Base-by-base conservation (phyloP, 1,140 invertebrate species). In the Pectinophora gossypiella region DNA sequence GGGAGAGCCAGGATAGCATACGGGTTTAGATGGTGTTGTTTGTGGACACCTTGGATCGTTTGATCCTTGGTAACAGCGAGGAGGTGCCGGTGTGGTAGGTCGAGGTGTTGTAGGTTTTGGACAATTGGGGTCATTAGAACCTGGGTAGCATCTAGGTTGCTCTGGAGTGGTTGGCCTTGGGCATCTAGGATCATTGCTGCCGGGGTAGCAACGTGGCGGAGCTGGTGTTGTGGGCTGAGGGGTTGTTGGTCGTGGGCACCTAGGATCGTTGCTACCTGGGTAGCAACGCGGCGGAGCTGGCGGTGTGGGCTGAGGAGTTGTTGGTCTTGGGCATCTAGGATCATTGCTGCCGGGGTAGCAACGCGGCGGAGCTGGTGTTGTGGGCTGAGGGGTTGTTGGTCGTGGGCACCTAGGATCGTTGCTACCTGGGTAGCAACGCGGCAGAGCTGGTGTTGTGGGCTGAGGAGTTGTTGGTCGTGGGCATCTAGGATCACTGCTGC, bases 1-100 rank as follows among this genome's bases (percentile, higher is more conserved):
- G 5, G 72, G 67, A 0, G 69, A 64, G 18, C 87, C 87, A n/a
- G 85, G 85, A 48, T 73, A 87, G 56, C 82, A 85, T 1, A 48
- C 48, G 19, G 51, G 55, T 20, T 51, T 10, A 23, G 47, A 43
- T 12, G 47, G 58, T 20, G 69, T 68, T 12, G 69, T 57, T 60
- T 58, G 59, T 15, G 72, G 73, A 52, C 67, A 82, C 51, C 74
- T 60, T 3, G 76, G 74, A 66, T 88, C 76, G 0, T 21, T 72
- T 19, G 70, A 75, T 10, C 76, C 80, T 6, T 76, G 82, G 56
- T 71, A 61, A 43, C 55, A 71, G 15, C 56, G 63, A 43, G 51
- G 55, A n/a, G 18, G n/a, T 4, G 54, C 15, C 20, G 53, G 48
- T 21, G 52, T 54, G n/a, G 59, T 63, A 20, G 60, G 75, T 54